phyloP scores from a whole-genome alignment of 2,888 invertebrate species.

The Orchesellides sinensis region DNA sequence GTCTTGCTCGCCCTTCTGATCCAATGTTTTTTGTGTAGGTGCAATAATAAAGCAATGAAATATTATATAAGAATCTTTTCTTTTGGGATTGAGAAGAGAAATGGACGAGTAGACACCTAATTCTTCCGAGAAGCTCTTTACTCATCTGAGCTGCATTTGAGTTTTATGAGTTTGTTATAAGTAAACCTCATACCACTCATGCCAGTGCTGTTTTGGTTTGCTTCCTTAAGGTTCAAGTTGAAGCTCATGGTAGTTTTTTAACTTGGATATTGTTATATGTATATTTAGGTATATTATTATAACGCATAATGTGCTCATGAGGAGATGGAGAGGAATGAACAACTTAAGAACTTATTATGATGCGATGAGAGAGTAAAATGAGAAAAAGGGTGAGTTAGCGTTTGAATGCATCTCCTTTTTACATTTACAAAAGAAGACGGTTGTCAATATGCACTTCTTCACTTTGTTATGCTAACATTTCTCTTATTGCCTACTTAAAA shows the following conservation, averaged over 20 bases:
- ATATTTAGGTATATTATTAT: no score
- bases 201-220: background rate
- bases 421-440: background rate
- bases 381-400: background rate
- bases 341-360: no score
- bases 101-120: constrained; percentile 24
- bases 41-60: no score
- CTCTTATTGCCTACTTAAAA: background rate
- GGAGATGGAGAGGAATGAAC: background rate
- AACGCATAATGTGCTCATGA: constrained; percentile 3
- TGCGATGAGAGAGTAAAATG: background rate
- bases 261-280: background rate
- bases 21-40: no score
- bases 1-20: background rate
- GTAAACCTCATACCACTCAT: background rate
- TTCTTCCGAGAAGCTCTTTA: constrained; percentile 52
- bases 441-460: background rate
- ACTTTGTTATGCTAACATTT: background rate
- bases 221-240: no score
- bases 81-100: background rate
- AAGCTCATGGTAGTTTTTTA: background rate
- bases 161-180: constrained; percentile 18
- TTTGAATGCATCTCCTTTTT: background rate
- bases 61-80: no score
- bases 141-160: constrained; percentile 47